Conservation (phyloP, 2,113 vertebrate genomes). For the Cynoglossus semilaevis region DNA sequence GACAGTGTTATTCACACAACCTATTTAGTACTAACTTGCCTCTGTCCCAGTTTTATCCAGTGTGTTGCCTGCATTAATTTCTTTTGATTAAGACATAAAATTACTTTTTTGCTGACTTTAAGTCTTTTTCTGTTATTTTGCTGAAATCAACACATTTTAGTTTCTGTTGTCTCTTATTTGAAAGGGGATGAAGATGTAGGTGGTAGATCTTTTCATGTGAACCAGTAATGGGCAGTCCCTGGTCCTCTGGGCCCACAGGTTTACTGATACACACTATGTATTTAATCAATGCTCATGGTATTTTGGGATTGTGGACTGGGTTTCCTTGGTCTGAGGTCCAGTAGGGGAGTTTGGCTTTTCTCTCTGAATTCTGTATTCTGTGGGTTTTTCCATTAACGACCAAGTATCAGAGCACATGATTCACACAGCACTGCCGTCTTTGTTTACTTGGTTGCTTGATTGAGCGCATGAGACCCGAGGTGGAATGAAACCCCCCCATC, state of each 20-base stretch:
- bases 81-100: too few relatives aligned
- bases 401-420: conserved; percentile 35
- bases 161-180: too few relatives aligned
- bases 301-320: conserved; percentile 14
- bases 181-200: conserved; percentile 26
- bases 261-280: conserved; percentile 23
- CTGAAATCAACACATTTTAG: too few relatives aligned
- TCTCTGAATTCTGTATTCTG: conserved; percentile 36
- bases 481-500: conserved; percentile 71
- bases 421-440: conserved; percentile 53
- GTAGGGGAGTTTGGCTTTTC: conserved; percentile 25
- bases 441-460: conserved; percentile 57
- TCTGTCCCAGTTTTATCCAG: too few relatives aligned
- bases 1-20: too few relatives aligned
- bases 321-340: conserved; percentile 44
- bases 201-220: conserved; percentile 53
- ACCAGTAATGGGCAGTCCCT: conserved; percentile 76
- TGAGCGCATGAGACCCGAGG: conserved; percentile 76
- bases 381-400: conserved; percentile 40
- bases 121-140: too few relatives aligned
- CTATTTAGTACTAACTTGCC: too few relatives aligned
- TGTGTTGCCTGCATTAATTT: too few relatives aligned
- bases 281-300: conserved; percentile 13
- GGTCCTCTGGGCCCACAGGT: conserved; percentile 67
- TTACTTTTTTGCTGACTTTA: too few relatives aligned